These are phyloP conservation scores for Zaprionus gabonicus DNA, from an alignment of 1,140 invertebrate genomes.

Conservation along the genomic window DNA sequence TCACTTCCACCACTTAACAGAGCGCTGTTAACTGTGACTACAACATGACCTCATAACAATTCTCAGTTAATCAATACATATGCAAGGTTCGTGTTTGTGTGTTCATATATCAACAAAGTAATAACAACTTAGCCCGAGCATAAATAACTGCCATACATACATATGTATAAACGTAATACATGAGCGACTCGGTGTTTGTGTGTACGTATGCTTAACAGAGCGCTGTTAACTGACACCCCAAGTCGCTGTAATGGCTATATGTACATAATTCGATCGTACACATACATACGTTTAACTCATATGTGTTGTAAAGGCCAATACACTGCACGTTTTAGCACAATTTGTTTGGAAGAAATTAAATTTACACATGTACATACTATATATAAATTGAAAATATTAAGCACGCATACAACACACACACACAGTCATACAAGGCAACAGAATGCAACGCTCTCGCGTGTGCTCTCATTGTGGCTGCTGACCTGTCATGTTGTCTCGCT, in stretches of 20 bases:
- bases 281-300: neutral
- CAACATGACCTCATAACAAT: slow-evolving; percentile 23
- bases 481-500: slow-evolving; percentile 63
- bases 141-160: neutral
- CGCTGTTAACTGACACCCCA: slow-evolving; percentile 10
- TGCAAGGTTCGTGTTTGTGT: neutral
- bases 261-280: neutral
- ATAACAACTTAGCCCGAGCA: neutral
- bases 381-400: slow-evolving; percentile 24
- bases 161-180: neutral
- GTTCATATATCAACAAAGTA: neutral
- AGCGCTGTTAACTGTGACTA: slow-evolving; percentile 22
- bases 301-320: neutral
- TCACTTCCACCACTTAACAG: slow-evolving; percentile 25
- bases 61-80: slow-evolving; percentile 1
- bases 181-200: neutral
- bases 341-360: neutral
- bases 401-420: slow-evolving; percentile 26
- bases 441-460: slow-evolving; percentile 27
- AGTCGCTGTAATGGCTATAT: neutral
- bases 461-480: slow-evolving; percentile 39
- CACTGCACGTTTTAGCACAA: slow-evolving; percentile 5
- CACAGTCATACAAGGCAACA: slow-evolving; percentile 8
- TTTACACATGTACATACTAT: slow-evolving; percentile 25
- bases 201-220: slow-evolving; percentile 7